These are phyloP conservation scores for Hydraecia micacea DNA, from an alignment of 2,888 invertebrate genomes.

Conservation along the genomic window DNA sequence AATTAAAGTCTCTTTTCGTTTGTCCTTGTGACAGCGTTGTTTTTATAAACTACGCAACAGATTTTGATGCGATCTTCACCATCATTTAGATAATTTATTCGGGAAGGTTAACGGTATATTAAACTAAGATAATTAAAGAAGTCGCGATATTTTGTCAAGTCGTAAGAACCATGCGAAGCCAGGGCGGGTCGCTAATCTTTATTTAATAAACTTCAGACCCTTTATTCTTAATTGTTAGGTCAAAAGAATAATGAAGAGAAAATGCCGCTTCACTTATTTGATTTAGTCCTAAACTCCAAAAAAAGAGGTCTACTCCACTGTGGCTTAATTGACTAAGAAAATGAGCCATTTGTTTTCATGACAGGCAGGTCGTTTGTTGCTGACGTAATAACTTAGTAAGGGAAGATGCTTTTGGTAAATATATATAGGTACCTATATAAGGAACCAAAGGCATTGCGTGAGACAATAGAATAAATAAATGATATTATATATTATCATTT, in stretches of 20 bases:
- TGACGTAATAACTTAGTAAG: not conserved
- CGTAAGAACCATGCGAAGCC: not conserved
- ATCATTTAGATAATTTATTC: not conserved
- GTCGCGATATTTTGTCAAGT: not conserved
- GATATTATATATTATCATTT: not conserved
- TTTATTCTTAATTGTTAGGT: conserved; percentile 11
- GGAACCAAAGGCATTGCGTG: not conserved
- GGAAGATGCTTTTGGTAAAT: not conserved
- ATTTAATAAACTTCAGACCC: not conserved
- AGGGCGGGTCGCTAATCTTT: not conserved
- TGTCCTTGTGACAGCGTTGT: too few species aligned
- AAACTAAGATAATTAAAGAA: not conserved
- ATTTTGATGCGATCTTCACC: too few species aligned
- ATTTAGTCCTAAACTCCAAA: conserved; percentile 33
- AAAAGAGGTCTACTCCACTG: conserved; percentile 9
- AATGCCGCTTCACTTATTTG: conserved; percentile 41
- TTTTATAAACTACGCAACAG: too few species aligned
- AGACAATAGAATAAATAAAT: not conserved
- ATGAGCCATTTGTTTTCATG: conserved; percentile 38
- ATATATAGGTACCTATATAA: not conserved
- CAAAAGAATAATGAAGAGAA: conserved; percentile 36
- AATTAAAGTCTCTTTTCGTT: not conserved
- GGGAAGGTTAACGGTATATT: not conserved
- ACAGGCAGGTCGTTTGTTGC: conserved; percentile 7
- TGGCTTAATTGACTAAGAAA: conserved; percentile 50